These are phyloP conservation scores for Vidua chalybeata DNA, from an alignment of 2,113 vertebrate species.

Conservation along the genomic window DNA sequence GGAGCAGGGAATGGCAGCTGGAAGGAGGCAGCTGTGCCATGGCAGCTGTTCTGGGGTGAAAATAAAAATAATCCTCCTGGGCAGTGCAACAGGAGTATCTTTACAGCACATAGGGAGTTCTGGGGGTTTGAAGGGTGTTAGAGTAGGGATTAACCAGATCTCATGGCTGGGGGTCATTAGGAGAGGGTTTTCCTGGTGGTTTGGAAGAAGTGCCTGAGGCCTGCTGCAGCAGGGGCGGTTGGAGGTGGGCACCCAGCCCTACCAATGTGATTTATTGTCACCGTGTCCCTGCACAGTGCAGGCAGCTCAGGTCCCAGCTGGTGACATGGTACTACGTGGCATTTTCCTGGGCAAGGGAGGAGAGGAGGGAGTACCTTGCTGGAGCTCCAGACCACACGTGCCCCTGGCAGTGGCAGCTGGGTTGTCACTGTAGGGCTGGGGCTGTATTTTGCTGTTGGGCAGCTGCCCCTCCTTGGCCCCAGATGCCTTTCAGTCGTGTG, in stretches of 20 bases:
- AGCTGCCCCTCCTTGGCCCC: background rate
- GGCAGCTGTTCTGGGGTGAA: background rate
- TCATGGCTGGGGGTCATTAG: background rate
- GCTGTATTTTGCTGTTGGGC: background rate
- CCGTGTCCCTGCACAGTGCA: accelerated
- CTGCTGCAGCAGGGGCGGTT: background rate
- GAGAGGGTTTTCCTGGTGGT: background rate
- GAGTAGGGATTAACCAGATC: background rate
- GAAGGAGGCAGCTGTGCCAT: accelerated
- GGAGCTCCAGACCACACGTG: accelerated
- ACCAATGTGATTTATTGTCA: background rate
- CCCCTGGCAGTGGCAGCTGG: background rate
- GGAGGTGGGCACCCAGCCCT: background rate
- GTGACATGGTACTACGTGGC: accelerated
- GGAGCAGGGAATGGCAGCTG: background rate
- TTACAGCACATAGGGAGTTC: background rate
- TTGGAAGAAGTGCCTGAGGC: background rate
- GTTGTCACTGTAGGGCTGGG: background rate
- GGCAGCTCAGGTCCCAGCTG: background rate
- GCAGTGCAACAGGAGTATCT: accelerated
- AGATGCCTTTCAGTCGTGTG: accelerated
- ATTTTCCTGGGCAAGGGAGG: background rate
- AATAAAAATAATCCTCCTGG: background rate
- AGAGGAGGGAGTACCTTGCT: background rate
- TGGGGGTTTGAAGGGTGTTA: background rate